Percentiles rank a stretch among this genome's conserved stretches.
These are phyloP conservation scores for Indicator indicator DNA, from an alignment of 2,113 vertebrate genomes.

Conservation along the genomic window DNA sequence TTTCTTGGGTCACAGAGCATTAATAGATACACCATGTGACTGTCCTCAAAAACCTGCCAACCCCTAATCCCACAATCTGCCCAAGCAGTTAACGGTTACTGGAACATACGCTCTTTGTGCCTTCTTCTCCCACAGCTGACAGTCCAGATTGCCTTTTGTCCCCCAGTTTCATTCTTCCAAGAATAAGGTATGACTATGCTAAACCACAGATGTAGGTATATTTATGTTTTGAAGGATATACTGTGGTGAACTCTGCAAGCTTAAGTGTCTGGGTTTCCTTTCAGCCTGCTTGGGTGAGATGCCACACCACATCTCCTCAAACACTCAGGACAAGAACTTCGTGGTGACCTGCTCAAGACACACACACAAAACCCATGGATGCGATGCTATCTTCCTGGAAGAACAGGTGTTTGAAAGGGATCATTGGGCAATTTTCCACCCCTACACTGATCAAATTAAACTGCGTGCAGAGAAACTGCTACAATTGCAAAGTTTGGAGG, in stretches of 20 bases:
- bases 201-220: rapidly evolving
- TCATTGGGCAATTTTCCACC: neutral
- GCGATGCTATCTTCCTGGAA: neutral
- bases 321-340: neutral
- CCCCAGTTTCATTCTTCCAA: rapidly evolving
- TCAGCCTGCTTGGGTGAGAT: neutral
- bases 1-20: neutral
- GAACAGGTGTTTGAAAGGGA: neutral
- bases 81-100: neutral
- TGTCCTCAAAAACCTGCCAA: neutral
- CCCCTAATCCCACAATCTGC: neutral
- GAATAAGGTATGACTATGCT: neutral
- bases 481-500: neutral
- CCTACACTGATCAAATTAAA: neutral
- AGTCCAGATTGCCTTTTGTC: neutral
- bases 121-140: neutral
- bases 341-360: neutral
- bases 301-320: neutral
- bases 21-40: neutral
- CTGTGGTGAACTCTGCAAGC: rapidly evolving
- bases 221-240: rapidly evolving
- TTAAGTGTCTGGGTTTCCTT: neutral
- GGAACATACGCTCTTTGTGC: neutral
- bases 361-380: rapidly evolving
- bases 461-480: neutral